Base-by-base conservation (phyloP, 2,888 invertebrate species). In the Campaea margaritaria region DNA sequence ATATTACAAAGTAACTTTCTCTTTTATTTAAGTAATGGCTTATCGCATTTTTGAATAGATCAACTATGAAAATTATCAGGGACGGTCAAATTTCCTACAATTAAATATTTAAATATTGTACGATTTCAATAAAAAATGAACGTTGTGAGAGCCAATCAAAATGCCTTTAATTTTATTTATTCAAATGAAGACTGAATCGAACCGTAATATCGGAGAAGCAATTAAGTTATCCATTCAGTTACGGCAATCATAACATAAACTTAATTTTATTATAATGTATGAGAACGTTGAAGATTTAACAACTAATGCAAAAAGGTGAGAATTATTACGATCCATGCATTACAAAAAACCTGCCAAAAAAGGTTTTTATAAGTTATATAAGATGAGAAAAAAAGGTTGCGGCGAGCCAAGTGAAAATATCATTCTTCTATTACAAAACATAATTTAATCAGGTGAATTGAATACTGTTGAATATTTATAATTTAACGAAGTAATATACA, bases 171-270 rank as follows among this genome's bases (percentile, higher is more conserved):
- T 42, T 48, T 36, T 48, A 9, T 38, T 34, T 43, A 48, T 48
- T 47, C 16, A 38, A 58, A 58, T 58, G 41, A 52, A 58, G 43
- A 42, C 42, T 34, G 46, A 48, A 43, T 13, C 55, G 11, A 42
- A 36, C 49, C 56, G 34, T 36, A 15, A 28, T 34, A 44, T 43
- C 46, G 27, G 47, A 38, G 31, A 48, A 46, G 48, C 44, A 58
- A 54, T 54, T 48, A 59, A 27, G 34, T 48, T 27, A 45, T 54
- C 49, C 54, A 44, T 50, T 59, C 47, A 50, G 48, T 48, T 54
- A 49, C 54, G 59, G 54, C 44, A 53, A 59, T 54, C 41, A 59
- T 31, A 43, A 28, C 41, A 48, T 51, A 48, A 48, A 48, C 48
- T 14, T 58, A 53, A 58, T 58, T 53, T 38, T 42, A 44, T 48